Evolutionary conservation across 2,113 vertebrate species (phyloP).

Genomic region (Aldabrachelys gigantea): DNA sequence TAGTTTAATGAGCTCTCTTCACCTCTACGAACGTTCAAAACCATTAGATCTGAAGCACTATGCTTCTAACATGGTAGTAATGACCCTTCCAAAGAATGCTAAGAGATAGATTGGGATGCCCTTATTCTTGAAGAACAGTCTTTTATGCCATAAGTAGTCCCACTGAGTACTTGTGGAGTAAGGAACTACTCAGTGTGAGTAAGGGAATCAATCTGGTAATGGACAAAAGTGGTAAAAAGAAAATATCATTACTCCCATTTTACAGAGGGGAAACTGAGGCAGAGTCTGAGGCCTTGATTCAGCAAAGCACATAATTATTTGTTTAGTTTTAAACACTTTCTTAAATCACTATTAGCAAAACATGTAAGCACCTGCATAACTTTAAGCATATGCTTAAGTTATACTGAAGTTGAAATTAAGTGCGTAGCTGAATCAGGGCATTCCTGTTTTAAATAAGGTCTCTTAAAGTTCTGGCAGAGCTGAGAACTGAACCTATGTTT

Average conservation of each 20-base stretch:
- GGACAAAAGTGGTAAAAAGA: background rate
- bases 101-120: background rate
- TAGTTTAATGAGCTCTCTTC: conserved; percentile 28
- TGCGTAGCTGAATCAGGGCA: background rate
- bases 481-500: background rate
- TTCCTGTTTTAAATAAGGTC: background rate
- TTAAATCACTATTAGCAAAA: background rate
- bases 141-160: background rate
- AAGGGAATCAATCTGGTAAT: background rate
- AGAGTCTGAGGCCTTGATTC: background rate
- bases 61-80: background rate
- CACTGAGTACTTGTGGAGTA: background rate
- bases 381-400: no score
- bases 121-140: background rate
- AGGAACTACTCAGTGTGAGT: background rate
- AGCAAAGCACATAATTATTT: background rate
- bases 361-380: background rate
- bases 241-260: background rate
- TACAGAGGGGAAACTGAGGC: background rate
- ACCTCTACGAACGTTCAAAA: background rate
- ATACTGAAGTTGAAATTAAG: background rate
- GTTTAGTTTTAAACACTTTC: background rate
- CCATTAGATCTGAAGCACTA: background rate
- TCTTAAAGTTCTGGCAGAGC: background rate
- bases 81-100: background rate